Conservation (phyloP, 2,797 vertebrate species). For the Cyprinodon diabolis region DNA sequence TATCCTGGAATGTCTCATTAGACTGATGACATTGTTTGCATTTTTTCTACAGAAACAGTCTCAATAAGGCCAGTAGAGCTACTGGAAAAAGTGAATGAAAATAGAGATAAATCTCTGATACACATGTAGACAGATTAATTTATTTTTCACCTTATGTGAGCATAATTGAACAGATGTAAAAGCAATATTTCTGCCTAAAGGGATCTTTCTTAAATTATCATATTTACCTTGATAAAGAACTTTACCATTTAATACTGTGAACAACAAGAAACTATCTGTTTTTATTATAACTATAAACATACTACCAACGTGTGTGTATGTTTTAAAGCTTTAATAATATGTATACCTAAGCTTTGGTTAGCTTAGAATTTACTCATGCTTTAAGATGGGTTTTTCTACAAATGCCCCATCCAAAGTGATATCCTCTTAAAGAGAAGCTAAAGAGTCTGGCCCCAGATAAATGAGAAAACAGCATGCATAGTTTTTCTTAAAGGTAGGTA, state of each 20-base stretch:
- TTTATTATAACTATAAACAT: no score
- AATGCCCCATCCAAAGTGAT: no score
- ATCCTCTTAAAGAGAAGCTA: no score
- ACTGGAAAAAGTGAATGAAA: not conserved
- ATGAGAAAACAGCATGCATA: no score
- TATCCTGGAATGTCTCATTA: conserved; percentile 15
- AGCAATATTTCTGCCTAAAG: not conserved
- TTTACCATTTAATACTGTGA: no score
- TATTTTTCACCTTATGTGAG: not conserved
- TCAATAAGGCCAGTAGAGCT: not conserved
- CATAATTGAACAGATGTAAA: not conserved
- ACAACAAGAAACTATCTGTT: no score
- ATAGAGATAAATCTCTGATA: conserved; percentile 3
- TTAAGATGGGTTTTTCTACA: not conserved
- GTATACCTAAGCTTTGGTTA: not conserved
- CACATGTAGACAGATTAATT: not conserved
- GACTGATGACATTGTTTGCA: not conserved
- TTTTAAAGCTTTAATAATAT: no score
- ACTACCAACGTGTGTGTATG: no score
- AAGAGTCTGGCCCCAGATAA: no score
- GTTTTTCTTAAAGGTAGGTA: not conserved
- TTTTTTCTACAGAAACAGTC: not conserved
- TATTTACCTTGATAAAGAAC: not conserved
- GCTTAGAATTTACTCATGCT: not conserved
- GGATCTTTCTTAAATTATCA: not conserved